These are phyloP conservation scores for Vanessa cardui DNA, from an alignment of 2,888 invertebrate species.

Conservation along the genomic window DNA sequence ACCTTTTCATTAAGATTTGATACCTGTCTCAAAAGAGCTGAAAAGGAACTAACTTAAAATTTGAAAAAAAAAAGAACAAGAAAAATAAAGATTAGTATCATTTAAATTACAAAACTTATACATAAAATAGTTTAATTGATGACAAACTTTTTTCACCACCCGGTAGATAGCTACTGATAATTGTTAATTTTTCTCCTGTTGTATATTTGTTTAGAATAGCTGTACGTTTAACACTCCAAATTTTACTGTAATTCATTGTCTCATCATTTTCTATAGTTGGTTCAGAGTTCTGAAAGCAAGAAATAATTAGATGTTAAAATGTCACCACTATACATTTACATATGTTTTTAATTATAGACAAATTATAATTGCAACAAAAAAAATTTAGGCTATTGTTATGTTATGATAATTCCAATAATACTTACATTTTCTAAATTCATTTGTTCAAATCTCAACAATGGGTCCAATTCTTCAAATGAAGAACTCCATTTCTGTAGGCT, in stretches of 20 bases:
- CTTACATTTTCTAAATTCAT: conserved; percentile 62
- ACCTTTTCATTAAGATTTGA: conserved; percentile 93
- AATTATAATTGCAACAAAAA: no score
- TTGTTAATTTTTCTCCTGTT: conserved; percentile 95
- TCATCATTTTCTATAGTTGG: conserved; percentile 48
- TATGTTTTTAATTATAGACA: no score
- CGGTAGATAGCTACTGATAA: conserved; percentile 93
- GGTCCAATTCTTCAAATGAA: conserved; percentile 73
- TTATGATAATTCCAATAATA: background rate
- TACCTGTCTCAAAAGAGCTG: conserved; percentile 91
- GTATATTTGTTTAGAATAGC: conserved; percentile 95
- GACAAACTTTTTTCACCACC: conserved; percentile 90
- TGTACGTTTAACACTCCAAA: conserved; percentile 89
- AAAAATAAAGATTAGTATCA: conserved; percentile 30
- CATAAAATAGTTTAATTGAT: conserved; percentile 22
- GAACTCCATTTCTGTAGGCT: conserved; percentile 73
- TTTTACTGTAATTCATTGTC: conserved; percentile 84
- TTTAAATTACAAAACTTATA: background rate
- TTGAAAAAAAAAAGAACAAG: conserved; percentile 53
- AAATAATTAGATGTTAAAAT: background rate
- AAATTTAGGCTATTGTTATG: no score
- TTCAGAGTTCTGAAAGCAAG: conserved; percentile 51
- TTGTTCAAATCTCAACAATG: conserved; percentile 72
- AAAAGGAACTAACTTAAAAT: conserved; percentile 79
- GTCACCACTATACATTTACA: background rate